Evolutionary conservation across 2,797 vertebrate species (phyloP), one percentile per base, ranked within the genome.

Genomic region (Rachycentron canadum): DNA sequence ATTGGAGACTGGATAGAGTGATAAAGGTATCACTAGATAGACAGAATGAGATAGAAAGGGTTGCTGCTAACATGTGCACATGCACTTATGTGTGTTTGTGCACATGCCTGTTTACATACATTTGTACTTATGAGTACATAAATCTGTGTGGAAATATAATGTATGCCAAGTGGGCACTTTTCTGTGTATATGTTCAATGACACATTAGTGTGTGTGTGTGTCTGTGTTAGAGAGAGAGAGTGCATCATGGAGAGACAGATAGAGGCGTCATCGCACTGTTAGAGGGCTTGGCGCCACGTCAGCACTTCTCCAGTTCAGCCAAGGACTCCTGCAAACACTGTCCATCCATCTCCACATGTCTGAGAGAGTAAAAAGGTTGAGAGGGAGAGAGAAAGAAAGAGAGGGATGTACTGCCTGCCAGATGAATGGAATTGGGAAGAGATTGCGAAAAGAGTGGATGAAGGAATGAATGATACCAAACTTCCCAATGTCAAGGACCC

Each of bases 231-330:
- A 23, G n/a, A 56, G 76, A 64, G 55, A 17, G 77, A 63, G 81
- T 58, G 76, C 78, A 79, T 86, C 80, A 62, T 19, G 55, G 73
- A 79, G 85, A 93, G 94, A 94, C 89, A 56, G 91, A 95, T 94
- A 89, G 92, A 91, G 89, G 90, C 90, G 89, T 94, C 93, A 89
- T 75, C 70, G 62, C 73, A 63, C 90, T 84, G 86, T 88, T 80
- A 81, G 90, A 85, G 83, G 84, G 87, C 86, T 82, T 83, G 85
- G 88, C 81, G 88, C 90, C 89, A 88, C 83, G 90, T 95, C 95
- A 96, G 95, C 95, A 94, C 81, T 95, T 94, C 85, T 89, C 69
- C 86, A 83, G 92, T 92, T 94, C 92, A 94, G 90, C 93, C 94
- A 96, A 95, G 95, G 95, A 95, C 94, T 94, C 74, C 66, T 78